phyloP scores from a whole-genome alignment of 2,888 invertebrate genomes.

The Agrochola lota region DNA sequence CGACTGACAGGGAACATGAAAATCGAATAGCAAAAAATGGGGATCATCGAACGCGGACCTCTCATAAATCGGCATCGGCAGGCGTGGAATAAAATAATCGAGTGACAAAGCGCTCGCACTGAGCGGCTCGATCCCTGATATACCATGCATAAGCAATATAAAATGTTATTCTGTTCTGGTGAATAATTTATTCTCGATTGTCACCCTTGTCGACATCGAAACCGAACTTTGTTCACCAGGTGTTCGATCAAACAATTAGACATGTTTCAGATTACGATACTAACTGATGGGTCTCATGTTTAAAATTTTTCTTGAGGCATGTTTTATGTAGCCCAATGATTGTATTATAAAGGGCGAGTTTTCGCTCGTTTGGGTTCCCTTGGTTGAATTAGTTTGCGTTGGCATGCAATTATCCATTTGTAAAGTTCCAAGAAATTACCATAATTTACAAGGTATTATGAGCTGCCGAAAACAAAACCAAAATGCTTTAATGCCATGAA shows the following conservation, averaged over 20 bases:
- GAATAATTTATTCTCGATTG: constrained; percentile 86
- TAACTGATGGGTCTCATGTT: constrained; percentile 63
- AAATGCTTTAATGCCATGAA: constrained; percentile 22
- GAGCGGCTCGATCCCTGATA: constrained; percentile 77
- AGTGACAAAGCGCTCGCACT: constrained; percentile 75
- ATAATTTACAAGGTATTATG: constrained; percentile 6
- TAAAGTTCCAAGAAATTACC: not conserved
- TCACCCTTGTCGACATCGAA: constrained; percentile 73
- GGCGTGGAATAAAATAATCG: constrained; percentile 78
- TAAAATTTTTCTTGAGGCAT: not conserved
- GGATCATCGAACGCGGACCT: constrained; percentile 65
- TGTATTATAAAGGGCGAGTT: not conserved
- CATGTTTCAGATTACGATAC: constrained; percentile 66
- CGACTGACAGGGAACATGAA: constrained; percentile 59
- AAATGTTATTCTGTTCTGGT: constrained; percentile 80
- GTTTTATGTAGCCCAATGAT: not conserved
- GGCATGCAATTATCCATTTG: not conserved
- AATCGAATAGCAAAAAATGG: constrained; percentile 69
- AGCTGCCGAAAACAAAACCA: constrained; percentile 25
- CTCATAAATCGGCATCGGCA: constrained; percentile 76
- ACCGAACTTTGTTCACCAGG: constrained; percentile 77
- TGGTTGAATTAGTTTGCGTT: not conserved
- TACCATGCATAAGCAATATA: constrained; percentile 86
- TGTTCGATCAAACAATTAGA: constrained; percentile 80
- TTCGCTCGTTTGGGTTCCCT: not conserved